Conservation (phyloP, 2,888 invertebrate species). For the Lasioglossum lativentre region DNA sequence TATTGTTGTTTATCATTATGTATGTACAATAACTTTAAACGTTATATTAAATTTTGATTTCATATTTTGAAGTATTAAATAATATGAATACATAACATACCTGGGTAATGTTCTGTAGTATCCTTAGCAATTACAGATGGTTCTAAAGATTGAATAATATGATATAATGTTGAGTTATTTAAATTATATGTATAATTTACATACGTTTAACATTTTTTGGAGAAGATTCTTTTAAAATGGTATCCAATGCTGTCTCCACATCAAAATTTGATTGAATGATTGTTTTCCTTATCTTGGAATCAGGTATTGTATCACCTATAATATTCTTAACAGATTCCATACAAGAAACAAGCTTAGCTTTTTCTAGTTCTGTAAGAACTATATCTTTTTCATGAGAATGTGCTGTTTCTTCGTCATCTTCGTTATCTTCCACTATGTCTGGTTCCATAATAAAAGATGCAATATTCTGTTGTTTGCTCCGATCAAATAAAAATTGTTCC, state of each 20-base stretch:
- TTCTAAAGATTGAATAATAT: constrained; percentile 60
- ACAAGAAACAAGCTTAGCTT: constrained; percentile 92
- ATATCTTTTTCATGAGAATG: constrained; percentile 84
- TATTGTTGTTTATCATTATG: constrained; percentile 7
- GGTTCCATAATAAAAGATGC: constrained; percentile 90
- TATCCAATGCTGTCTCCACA: constrained; percentile 90
- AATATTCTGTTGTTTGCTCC: constrained; percentile 90
- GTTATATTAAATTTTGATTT: background rate
- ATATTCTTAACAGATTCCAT: constrained; percentile 93
- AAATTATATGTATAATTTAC: background rate
- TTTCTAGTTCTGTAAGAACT: constrained; percentile 88
- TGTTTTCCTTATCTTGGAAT: constrained; percentile 90
- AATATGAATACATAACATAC: constrained; percentile 67
- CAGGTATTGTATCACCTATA: constrained; percentile 90
- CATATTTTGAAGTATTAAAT: constrained; percentile 2
- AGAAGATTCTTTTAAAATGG: constrained; percentile 87
- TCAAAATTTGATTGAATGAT: constrained; percentile 91
- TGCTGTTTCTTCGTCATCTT: constrained; percentile 84
- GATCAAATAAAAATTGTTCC: constrained; percentile 93
- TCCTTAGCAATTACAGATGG: constrained; percentile 54
- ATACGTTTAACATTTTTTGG: constrained; percentile 46
- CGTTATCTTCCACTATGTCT: constrained; percentile 88
- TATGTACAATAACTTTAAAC: background rate
- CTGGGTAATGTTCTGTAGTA: constrained; percentile 68
- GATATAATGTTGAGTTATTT: background rate